Percentiles rank a stretch among this genome's conserved stretches.
These are phyloP conservation scores for Odontocerum albicorne DNA, from an alignment of 2,888 invertebrate species.

Conservation along the genomic window DNA sequence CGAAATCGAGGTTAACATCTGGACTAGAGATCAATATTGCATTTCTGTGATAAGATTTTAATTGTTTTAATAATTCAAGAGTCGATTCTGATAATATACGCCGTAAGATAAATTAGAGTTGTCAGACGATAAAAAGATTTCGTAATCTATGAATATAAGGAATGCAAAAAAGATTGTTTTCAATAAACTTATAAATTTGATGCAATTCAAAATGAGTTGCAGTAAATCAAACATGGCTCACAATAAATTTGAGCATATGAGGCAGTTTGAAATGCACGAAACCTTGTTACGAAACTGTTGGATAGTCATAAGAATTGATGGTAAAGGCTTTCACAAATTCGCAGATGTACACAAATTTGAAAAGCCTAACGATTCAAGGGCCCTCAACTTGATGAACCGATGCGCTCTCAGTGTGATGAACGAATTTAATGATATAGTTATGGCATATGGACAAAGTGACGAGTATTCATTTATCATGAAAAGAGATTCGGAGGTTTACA, in stretches of 20 bases:
- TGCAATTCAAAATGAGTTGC: too few species aligned
- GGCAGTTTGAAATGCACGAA: slow-evolving; percentile 74
- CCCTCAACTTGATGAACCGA: slow-evolving; percentile 84
- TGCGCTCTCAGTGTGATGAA: slow-evolving; percentile 82
- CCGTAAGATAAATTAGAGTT: too few species aligned
- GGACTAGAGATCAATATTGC: too few species aligned
- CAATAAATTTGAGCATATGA: slow-evolving; percentile 73
- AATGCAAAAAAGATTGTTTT: too few species aligned
- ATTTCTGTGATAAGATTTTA: too few species aligned
- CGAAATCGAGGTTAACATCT: too few species aligned
- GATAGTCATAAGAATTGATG: slow-evolving; percentile 87
- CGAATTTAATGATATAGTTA: slow-evolving; percentile 78
- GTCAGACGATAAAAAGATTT: too few species aligned
- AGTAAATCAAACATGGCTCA: slow-evolving; percentile 74
- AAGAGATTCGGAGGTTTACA: slow-evolving; percentile 75
- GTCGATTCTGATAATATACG: too few species aligned
- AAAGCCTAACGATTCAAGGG: slow-evolving; percentile 84
- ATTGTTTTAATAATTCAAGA: too few species aligned
- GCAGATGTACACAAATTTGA: slow-evolving; percentile 75
- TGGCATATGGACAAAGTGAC: slow-evolving; percentile 95
- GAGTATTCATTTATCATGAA: slow-evolving; percentile 93
- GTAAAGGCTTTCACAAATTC: slow-evolving; percentile 91
- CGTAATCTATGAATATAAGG: too few species aligned
- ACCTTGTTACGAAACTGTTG: slow-evolving; percentile 83
- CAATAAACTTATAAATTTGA: too few species aligned